Evolutionary conservation across 2,797 vertebrate genomes (phyloP), one percentile per base, ranked within the genome.

Genomic region (Phoeniculus purpureus): DNA sequence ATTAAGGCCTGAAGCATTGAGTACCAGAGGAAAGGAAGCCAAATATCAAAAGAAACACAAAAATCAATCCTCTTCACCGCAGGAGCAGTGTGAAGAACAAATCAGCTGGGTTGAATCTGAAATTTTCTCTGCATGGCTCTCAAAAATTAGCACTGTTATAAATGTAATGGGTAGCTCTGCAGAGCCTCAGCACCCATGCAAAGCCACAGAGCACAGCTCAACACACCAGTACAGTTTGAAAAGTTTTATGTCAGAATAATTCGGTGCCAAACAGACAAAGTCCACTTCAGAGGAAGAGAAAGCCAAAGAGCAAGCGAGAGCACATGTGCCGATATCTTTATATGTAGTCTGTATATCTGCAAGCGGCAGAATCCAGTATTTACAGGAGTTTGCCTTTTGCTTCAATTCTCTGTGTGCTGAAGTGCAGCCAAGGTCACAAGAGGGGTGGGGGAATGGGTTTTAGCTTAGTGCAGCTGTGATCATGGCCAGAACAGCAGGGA

Each of bases 31-130:
- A 96, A 94, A 97, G 95, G 90, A 96, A 91, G 92, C 66, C 94
- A 96, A 93, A 95, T 66, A 96, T 94, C 73, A 96, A 96, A 96
- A 97, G 93, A 78, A 97, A 95, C 87, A 95, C 66, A 93, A 94
- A 97, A 97, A 97, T 96, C 96, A 97, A 97, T 96, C 96, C 94
- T 94, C 79, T 93, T 96, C 94, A 80, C 92, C 9, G 10, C 68
- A 95, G 94, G 90, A 95, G 84, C 87, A 93, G 92, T 75, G 81
- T 71, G 87, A 96, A 96, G 96, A 97, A 96, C 94, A 97, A 96
- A 96, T 93, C 93, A 97, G 90, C 81, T 92, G 59, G 91, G 84
- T 74, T 94, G 92, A 96, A 90, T 95, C 91, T 95, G 94, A 97
- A 95, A 93, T 95, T 94, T 97, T 96, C 96, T 96, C 94, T 95